These are phyloP conservation scores for Acanthochromis polyacanthus DNA, from an alignment of 2,113 vertebrate genomes.

Conservation along the genomic window DNA sequence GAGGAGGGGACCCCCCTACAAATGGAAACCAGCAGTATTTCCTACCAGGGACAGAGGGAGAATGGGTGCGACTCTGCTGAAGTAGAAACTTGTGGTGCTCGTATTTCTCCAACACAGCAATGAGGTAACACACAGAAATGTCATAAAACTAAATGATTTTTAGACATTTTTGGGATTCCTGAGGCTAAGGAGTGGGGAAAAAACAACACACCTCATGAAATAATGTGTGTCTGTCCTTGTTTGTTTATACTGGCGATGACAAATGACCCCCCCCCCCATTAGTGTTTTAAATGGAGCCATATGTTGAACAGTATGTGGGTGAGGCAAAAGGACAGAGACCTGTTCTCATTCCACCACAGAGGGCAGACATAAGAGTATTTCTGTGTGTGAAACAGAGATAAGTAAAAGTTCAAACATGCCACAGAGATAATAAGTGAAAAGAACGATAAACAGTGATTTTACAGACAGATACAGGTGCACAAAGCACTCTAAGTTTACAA, in stretches of 20 bases:
- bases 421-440: neutral
- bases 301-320: constrained; percentile 50
- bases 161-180: neutral
- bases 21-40: constrained; percentile 40
- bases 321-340: constrained; percentile 17
- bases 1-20: neutral
- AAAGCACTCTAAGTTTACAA: neutral
- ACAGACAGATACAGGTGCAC: neutral
- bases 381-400: neutral
- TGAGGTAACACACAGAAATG: neutral
- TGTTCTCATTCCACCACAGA: constrained; percentile 16
- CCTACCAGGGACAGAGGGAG: constrained; percentile 31
- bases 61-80: constrained; percentile 36
- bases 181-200: accelerated
- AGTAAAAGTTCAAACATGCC: neutral
- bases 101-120: neutral
- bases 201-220: neutral
- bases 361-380: too few species aligned
- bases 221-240: constrained; percentile 1
- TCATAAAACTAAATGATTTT: neutral
- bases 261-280: constrained; percentile 53
- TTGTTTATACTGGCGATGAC: constrained; percentile 56
- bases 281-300: constrained; percentile 65
- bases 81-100: neutral
- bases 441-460: neutral